Base-by-base conservation (phyloP, 2,113 vertebrate species). In the Onychostruthus taczanowskii region DNA sequence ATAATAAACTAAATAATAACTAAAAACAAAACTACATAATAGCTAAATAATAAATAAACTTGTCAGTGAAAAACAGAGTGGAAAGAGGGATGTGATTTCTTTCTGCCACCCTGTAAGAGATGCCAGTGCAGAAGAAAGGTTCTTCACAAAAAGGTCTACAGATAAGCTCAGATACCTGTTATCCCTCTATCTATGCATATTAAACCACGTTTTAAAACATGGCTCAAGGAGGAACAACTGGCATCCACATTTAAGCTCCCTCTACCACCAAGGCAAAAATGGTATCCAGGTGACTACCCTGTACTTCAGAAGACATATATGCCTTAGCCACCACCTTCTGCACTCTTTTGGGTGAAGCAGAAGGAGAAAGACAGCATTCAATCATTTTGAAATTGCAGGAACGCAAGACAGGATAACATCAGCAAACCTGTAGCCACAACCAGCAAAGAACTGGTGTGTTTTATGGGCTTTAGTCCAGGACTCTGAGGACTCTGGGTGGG, bases 381-480 rank as follows among this genome's bases (percentile, higher is more conserved):
- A 70, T 22, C 11, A 33, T 55, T 46, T 72, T n/a, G 64, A 89
- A 92, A 81, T 33, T 16, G 18, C 14, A 58, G 39, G 50, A 84
- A 72, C 6, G 8, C 9, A 63, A 50, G 23, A 70, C 28, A 37
- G n/a, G 19, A 16, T 28, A 68, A 8, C 17, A 49, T 19, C 61
- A 46, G 24, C 41, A 91, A 79, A 73, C 10, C 37, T 69, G 28
- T 8, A 16, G 67, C 67, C 3, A 4, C 27, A 89, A 63, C 18
- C 30, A 4, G 0, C 23, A 39, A 74, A 90, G 68, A 90, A 86
- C 23, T n/a, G 30, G 50, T 17, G 15, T 18, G 11, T 13, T 61
- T 59, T 56, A 53, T 0, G 1, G 47, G 52, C 63, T 88, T 67
- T 30, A 39, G 56, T n/a, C 56, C 21, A 4, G 0, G 0, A 35